These are phyloP conservation scores for Ptiloglossa arizonensis DNA, from an alignment of 1,140 invertebrate species.

Conservation along the genomic window DNA sequence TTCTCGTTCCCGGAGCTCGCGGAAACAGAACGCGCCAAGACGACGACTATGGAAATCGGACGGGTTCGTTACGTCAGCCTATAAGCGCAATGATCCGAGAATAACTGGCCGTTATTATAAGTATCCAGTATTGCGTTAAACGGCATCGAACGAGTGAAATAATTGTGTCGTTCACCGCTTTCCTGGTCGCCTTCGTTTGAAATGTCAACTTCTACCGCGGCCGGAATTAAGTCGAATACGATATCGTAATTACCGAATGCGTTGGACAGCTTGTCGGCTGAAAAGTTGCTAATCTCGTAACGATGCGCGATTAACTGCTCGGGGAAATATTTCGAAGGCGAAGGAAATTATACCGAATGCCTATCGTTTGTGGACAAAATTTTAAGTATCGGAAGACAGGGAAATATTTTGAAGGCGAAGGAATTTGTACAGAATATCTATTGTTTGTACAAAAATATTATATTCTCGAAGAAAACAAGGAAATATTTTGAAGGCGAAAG, in stretches of 20 bases:
- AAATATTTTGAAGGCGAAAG: too few species aligned
- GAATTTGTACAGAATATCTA: too few species aligned
- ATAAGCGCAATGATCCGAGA: slow-evolving; percentile 20
- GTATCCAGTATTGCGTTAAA: slow-evolving; percentile 26
- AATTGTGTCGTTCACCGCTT: slow-evolving; percentile 6
- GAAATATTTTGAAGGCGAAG: too few species aligned
- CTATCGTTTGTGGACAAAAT: too few species aligned
- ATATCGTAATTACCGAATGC: not conserved
- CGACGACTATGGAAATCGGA: slow-evolving; percentile 35
- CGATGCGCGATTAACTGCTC: too few species aligned
- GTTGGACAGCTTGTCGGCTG: too few species aligned
- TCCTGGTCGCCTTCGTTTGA: not conserved
- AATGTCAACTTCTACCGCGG: slow-evolving; percentile 8
- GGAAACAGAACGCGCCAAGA: not conserved
- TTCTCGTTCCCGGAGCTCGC: not conserved
- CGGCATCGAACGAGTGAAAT: not conserved
- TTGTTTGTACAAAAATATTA: too few species aligned
- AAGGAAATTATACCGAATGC: too few species aligned
- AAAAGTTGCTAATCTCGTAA: too few species aligned
- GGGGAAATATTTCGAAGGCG: too few species aligned
- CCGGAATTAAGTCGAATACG: not conserved
- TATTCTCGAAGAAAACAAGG: too few species aligned
- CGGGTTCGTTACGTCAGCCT: slow-evolving; percentile 35
- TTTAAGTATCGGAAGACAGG: too few species aligned
- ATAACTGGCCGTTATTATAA: slow-evolving; percentile 31